Conservation (phyloP, 1,140 invertebrate genomes). For the Cyclargus thomasi region DNA sequence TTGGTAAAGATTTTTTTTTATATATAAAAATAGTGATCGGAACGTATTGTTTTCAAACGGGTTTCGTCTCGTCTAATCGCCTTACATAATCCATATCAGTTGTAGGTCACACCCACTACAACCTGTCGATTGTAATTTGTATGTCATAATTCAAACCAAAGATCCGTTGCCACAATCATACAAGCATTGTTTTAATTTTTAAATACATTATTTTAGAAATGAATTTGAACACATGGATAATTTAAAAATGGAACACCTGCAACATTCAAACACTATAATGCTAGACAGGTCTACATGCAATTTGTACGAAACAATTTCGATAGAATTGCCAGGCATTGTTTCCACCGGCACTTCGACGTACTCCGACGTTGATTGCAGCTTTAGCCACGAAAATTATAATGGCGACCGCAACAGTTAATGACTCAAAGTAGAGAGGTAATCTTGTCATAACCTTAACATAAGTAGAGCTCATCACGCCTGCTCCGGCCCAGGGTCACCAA, state of each 20-base stretch:
- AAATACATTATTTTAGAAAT: too few relatives aligned
- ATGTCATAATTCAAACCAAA: neutral
- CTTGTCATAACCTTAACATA: conserved; percentile 4
- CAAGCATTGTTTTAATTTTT: neutral
- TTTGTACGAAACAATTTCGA: neutral
- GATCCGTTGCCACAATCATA: neutral
- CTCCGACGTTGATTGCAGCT: neutral
- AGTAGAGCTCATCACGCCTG: conserved; percentile 16
- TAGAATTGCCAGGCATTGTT: neutral
- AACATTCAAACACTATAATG: too few relatives aligned
- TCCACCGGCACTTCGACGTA: neutral
- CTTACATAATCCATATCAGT: neutral
- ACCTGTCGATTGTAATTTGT: neutral
- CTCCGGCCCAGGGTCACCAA: conserved; percentile 15
- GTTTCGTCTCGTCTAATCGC: neutral
- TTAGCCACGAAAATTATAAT: neutral
- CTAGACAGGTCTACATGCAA: too few relatives aligned
- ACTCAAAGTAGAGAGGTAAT: neutral
- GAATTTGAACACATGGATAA: too few relatives aligned
- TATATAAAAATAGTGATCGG: neutral
- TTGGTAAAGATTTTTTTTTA: neutral
- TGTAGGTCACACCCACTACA: neutral
- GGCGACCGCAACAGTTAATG: neutral
- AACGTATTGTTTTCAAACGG: neutral
- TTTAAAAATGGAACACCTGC: too few relatives aligned